Percentiles rank a stretch among this genome's conserved stretches.
phyloP scores from a whole-genome alignment of 1,140 invertebrate genomes.

The Trachelipus rathkii region DNA sequence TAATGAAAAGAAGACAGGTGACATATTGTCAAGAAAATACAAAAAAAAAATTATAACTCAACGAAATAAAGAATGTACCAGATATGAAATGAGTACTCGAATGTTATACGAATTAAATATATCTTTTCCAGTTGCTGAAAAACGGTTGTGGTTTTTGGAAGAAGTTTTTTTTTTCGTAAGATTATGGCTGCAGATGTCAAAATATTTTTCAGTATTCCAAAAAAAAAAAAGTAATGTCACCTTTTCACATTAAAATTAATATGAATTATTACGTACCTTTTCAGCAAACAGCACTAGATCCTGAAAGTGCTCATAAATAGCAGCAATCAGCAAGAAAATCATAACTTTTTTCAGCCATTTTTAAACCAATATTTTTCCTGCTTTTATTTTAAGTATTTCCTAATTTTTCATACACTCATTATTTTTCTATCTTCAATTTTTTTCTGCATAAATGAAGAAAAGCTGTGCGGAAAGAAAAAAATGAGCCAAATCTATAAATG shows the following conservation, averaged over 20 bases:
- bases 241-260: conserved; percentile 1
- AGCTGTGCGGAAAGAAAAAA: not conserved
- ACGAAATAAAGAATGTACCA: too few relatives aligned
- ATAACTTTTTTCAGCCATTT: not conserved
- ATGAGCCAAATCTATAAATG: conserved; percentile 4
- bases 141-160: not conserved
- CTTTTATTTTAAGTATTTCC: not conserved
- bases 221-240: not conserved
- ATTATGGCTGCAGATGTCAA: not conserved
- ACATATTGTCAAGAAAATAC: too few relatives aligned
- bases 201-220: conserved; percentile 8
- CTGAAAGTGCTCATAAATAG: conserved; percentile 6
- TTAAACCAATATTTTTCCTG: conserved; percentile 1
- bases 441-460: not conserved
- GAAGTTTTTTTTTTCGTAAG: not conserved
- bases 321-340: conserved; percentile 10
- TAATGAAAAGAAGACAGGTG: too few relatives aligned
- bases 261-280: not conserved
- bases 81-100: too few relatives aligned
- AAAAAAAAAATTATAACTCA: too few relatives aligned
- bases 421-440: not conserved
- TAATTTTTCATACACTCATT: not conserved
- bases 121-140: not conserved
- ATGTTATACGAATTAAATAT: too few relatives aligned
- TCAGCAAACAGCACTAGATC: not conserved